Conservation (phyloP, 2,888 invertebrate species). For the Dryadula phaetusa region DNA sequence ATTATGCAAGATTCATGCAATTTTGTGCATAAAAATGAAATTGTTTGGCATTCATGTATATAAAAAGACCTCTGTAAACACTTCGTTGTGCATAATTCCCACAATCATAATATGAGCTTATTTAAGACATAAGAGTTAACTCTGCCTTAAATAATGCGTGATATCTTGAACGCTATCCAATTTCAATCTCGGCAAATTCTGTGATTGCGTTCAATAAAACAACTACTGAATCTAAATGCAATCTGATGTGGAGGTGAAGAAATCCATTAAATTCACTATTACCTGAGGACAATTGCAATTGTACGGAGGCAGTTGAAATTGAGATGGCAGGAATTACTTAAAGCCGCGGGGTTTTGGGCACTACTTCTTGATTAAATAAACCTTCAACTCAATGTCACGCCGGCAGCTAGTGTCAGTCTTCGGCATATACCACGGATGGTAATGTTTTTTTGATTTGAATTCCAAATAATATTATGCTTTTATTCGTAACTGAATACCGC, state of each 20-base stretch:
- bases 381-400: constrained; percentile 73
- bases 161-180: constrained; percentile 16
- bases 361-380: constrained; percentile 81
- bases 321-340: constrained; percentile 73
- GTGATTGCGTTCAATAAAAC: constrained; percentile 54
- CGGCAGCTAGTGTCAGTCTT: constrained; percentile 64
- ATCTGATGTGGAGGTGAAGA: constrained; percentile 51
- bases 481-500: constrained; percentile 39
- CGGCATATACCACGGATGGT: constrained; percentile 63
- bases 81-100: neutral
- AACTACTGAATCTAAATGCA: constrained; percentile 60
- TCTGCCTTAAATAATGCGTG: constrained; percentile 4
- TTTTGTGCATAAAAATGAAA: constrained; percentile 20
- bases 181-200: constrained; percentile 25
- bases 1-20: constrained; percentile 40
- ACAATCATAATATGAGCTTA: neutral
- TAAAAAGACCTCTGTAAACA: too few species aligned
- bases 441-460: constrained; percentile 51
- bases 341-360: constrained; percentile 60
- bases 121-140: neutral
- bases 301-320: constrained; percentile 75
- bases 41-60: neutral
- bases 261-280: constrained; percentile 76
- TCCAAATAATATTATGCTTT: constrained; percentile 49
- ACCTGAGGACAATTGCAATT: constrained; percentile 77